phyloP scores from a whole-genome alignment of 2,888 invertebrate genomes.

The Xylota sylvarum region DNA sequence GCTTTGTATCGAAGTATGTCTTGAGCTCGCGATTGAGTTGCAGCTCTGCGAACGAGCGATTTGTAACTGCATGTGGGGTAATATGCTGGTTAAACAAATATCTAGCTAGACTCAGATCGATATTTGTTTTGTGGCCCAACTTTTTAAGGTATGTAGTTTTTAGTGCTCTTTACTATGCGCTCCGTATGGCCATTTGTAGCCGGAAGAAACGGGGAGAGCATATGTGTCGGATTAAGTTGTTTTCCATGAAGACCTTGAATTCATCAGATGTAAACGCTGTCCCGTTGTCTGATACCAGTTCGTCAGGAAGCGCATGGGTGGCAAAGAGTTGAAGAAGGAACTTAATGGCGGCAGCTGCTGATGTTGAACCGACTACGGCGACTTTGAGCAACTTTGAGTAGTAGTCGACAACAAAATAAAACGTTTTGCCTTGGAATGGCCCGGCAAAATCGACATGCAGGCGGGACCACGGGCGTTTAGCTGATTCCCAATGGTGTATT shows the following conservation, averaged over 20 bases:
- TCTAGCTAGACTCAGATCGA: slow-evolving; percentile 21
- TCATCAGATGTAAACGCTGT: slow-evolving; percentile 64
- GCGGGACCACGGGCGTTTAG: slow-evolving; percentile 22
- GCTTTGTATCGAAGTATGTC: too few species aligned
- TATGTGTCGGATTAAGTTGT: slow-evolving; percentile 64
- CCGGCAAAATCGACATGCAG: slow-evolving; percentile 41
- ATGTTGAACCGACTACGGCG: slow-evolving; percentile 44
- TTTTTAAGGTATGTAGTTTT: slow-evolving; percentile 58
- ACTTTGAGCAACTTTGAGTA: slow-evolving; percentile 69
- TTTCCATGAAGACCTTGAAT: slow-evolving; percentile 49
- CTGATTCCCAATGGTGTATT: background rate
- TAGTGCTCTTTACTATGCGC: slow-evolving; percentile 38
- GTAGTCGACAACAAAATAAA: slow-evolving; percentile 35
- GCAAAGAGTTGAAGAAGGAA: too few species aligned
- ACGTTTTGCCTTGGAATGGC: slow-evolving; percentile 35
- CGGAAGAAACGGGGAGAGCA: slow-evolving; percentile 55
- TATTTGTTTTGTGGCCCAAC: slow-evolving; percentile 10
- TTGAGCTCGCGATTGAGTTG: background rate
- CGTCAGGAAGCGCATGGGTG: slow-evolving; percentile 30
- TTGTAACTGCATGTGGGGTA: too few species aligned
- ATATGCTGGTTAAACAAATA: slow-evolving; percentile 37
- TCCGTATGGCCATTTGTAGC: slow-evolving; percentile 37
- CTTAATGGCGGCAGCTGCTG: too few species aligned
- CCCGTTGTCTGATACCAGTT: slow-evolving; percentile 41
- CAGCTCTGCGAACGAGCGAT: background rate